phyloP scores from a whole-genome alignment of 2,888 invertebrate genomes.

The Tanaodytes sp. region DNA sequence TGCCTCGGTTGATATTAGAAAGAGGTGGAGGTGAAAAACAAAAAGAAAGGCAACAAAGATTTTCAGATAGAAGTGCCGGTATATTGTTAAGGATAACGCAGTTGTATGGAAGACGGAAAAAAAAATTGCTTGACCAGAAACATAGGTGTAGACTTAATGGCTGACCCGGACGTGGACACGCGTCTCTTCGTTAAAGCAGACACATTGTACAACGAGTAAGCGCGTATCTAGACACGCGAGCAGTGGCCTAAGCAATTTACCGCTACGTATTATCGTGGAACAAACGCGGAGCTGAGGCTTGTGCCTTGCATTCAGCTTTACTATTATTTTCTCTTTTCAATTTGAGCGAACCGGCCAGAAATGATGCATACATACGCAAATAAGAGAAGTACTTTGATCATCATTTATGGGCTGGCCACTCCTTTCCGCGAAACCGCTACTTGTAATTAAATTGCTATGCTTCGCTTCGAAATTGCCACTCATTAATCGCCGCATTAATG shows the following conservation, averaged over 20 bases:
- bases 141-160: constrained; percentile 8
- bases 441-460: constrained; percentile 32
- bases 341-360: constrained; percentile 24
- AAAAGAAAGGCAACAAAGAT: no score
- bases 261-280: constrained; percentile 53
- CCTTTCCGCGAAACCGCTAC: constrained; percentile 28
- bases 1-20: no score
- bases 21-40: no score
- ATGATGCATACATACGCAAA: constrained; percentile 33
- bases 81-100: no score
- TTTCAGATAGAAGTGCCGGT: no score
- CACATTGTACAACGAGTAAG: constrained; percentile 37
- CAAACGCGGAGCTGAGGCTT: constrained; percentile 28
- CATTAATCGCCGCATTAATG: constrained; percentile 10
- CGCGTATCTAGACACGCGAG: constrained; percentile 50
- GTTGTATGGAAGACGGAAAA: no score
- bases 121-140: no score
- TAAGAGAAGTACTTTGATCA: constrained; percentile 34
- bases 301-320: constrained; percentile 21
- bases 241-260: constrained; percentile 51
- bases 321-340: constrained; percentile 35
- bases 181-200: constrained; percentile 44
- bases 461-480: constrained; percentile 6
- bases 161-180: constrained; percentile 45
- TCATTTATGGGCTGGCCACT: constrained; percentile 23